Percentiles rank a stretch among this genome's conserved stretches.
phyloP scores from a whole-genome alignment of 2,888 invertebrate species.

The Celastrina argiolus region DNA sequence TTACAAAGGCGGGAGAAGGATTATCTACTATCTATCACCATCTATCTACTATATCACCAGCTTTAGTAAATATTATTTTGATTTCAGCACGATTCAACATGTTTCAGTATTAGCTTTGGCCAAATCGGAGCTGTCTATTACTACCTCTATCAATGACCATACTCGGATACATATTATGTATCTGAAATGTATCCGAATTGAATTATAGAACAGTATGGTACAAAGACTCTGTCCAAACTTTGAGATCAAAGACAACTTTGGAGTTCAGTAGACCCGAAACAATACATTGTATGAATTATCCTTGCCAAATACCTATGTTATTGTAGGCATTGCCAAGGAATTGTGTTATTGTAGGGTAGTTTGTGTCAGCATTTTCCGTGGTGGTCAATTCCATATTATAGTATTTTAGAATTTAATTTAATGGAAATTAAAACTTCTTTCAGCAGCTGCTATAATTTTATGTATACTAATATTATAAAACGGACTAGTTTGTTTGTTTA shows the following conservation, averaged over 20 bases:
- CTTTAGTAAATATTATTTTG: background rate
- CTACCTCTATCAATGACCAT: background rate
- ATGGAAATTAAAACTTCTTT: no score
- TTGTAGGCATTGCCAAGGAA: constrained; percentile 1
- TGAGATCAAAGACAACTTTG: constrained; percentile 22
- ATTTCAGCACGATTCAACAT: background rate
- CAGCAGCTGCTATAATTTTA: no score
- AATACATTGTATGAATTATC: constrained; percentile 12
- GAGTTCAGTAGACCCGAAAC: constrained; percentile 7
- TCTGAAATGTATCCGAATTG: constrained; percentile 12
- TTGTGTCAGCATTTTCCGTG: background rate
- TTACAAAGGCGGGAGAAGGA: no score
- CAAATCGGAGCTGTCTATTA: background rate
- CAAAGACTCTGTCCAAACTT: constrained; percentile 17
- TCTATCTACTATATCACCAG: no score
- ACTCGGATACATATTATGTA: background rate
- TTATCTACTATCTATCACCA: no score
- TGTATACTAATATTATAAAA: no score
- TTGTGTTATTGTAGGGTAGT: background rate
- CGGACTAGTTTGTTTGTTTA: no score
- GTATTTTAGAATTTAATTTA: no score
- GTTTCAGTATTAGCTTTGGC: background rate
- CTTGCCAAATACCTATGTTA: constrained; percentile 2
- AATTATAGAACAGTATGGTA: background rate
- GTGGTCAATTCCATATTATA: no score